Percentiles rank a stretch among this genome's conserved stretches.
These are phyloP conservation scores for Leucophora obtusa DNA, from an alignment of 2,888 invertebrate species.

Conservation along the genomic window DNA sequence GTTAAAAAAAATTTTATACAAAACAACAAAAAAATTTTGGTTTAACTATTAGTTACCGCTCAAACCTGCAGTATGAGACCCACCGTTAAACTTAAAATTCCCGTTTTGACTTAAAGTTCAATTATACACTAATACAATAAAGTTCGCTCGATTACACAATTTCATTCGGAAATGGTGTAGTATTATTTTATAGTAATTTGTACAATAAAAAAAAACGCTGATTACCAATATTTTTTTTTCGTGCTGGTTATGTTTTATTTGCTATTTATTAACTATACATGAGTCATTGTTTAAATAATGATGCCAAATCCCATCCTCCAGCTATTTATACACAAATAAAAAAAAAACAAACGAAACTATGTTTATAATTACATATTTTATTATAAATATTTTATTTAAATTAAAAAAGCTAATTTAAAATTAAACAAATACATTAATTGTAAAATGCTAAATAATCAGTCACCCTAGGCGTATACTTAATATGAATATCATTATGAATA, in stretches of 20 bases:
- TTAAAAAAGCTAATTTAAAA: background rate
- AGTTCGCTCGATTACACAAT: background rate
- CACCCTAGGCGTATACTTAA: background rate
- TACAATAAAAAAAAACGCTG: background rate
- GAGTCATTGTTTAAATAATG: constrained; percentile 2
- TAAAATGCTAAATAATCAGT: background rate
- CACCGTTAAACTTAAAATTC: no score
- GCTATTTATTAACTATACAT: background rate
- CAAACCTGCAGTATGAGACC: no score
- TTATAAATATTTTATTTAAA: background rate
- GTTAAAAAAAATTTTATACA: no score
- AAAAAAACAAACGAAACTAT: background rate
- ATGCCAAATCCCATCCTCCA: background rate
- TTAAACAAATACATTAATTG: background rate
- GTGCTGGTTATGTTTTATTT: background rate
- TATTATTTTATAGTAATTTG: background rate
- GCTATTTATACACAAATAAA: background rate
- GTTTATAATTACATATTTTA: background rate
- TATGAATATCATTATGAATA: constrained; percentile 1
- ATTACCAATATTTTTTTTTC: background rate
- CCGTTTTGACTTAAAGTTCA: no score
- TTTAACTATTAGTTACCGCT: no score
- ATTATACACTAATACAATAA: no score
- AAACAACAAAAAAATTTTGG: no score
- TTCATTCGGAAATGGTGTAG: background rate